Evolutionary conservation across 2,888 invertebrate species (phyloP), one percentile per base, ranked within the genome.

Genomic region (Nymphalis urticae): DNA sequence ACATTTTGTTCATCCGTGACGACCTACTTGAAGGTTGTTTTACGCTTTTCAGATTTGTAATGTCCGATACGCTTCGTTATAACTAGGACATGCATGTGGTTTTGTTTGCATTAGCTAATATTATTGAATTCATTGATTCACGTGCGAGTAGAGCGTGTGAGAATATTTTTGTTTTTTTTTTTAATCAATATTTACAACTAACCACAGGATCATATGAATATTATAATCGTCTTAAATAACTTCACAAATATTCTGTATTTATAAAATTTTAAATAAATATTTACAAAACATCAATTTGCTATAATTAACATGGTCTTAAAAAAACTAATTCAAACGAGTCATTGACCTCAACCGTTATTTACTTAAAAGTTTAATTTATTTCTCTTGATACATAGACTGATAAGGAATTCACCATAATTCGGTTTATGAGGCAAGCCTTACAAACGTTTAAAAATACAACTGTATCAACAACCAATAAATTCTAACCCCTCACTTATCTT

Each of bases 271-370:
- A 32, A 32, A 32, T 27, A 27, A 27, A 27, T 27, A 32, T 32
- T 5, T 32, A 32, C 6, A 32, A 32, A 32, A 32, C 27, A 6
- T 6, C 2, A 13, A 2, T 42, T 42, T 42, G 10, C 13, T 13
- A 42, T 13, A 42, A 4, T 42, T 13, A 13, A 42, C 13, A 13
- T 42, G 13, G 10, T 10, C 42, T 10, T 42, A 42, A 9, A 42
- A 42, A 10, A 42, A 13, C 13, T 10, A 42, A 42, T 42, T 42
- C 13, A 13, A 13, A 42, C 13, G 42, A 13, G 67, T 68, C 27
- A 65, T 48, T 56, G 70, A 72, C 67, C 72, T n/a, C 27, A 47
- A 53, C 64, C 65, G 65, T 65, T 71, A 65, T 54, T 13, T 54
- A 50, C 65, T 59, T 68, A 62, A 64, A 70, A 68, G 59, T 53